Base-by-base conservation (phyloP, 2,888 invertebrate species). In the Leucophenga montana region DNA sequence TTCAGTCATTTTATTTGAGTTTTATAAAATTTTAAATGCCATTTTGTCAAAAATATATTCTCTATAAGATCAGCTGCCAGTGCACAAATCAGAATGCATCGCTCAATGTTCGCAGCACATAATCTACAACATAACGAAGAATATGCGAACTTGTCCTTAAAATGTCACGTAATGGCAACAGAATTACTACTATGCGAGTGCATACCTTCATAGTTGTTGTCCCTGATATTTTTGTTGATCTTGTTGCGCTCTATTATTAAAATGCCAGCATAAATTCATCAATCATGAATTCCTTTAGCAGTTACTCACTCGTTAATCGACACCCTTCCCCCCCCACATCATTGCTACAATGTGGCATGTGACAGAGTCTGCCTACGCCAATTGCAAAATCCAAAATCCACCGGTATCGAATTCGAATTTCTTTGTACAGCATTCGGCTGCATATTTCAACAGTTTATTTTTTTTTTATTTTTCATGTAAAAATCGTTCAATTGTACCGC, bases 231-330 rank as follows among this genome's bases (percentile, higher is more conserved):
- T 62, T 62, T 33, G 46, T 56, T 71, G 69, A 16, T 70, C 62
- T 56, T 78, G 72, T 62, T 74, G 75, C 59, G 69, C 27, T 76
- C 77, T 77, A 77, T 77, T 76, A 77, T 77, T 77, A 76, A 27
- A 59, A 20, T 69, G 66, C 57, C 50, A 44, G 44, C 75, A 78
- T 78, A 78, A 76, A 83, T 79, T 81, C 81, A 81, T 81, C 83
- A 83, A 83, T 81, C 81, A 81, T 81, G 83, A 82, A 81, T 81
- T 81, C 81, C 81, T 78, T 75, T 80, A 78, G 77, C 76, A 78
- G 76, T 77, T 78, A 78, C 67, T 75, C 72, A 16, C 54, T 62
- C 31, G 6, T 67, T 64, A 14, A 20, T 1, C 20, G 46, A 2
- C 46, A n/a, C 3, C 46, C 82, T 80, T 46, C 8, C 78, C 83